Percentiles rank a stretch among this genome's conserved stretches.
Conservation (phyloP, 2,113 vertebrate species). For the Coreoperca whiteheadi region DNA sequence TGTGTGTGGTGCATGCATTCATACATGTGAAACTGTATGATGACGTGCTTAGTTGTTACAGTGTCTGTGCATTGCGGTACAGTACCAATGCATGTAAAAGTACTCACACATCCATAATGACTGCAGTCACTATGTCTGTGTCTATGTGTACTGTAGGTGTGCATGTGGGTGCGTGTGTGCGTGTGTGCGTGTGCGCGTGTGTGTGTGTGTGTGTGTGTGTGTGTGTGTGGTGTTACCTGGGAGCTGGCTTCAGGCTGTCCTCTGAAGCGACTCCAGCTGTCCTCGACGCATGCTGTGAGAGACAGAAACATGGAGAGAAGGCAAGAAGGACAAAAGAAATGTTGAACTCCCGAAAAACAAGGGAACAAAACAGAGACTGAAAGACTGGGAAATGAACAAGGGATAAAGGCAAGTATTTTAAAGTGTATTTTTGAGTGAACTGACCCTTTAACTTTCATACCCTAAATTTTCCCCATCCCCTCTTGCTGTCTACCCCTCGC, state of each 20-base stretch:
- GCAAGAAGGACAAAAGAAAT: background rate
- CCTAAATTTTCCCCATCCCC: background rate
- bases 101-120: background rate
- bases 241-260: slow-evolving; percentile 45
- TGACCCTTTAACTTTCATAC: slow-evolving; percentile 16
- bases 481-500: background rate
- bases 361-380: background rate
- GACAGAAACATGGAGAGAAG: slow-evolving; percentile 15
- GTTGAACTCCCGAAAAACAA: background rate
- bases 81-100: background rate
- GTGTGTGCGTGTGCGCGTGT: slow-evolving; percentile 24
- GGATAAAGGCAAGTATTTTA: background rate
- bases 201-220: slow-evolving; percentile 34
- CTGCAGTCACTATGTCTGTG: slow-evolving; percentile 14
- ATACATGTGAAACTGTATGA: background rate
- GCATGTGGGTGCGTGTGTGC: background rate
- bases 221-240: slow-evolving; percentile 32
- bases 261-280: slow-evolving; percentile 34
- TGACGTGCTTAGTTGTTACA: background rate
- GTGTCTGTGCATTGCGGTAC: background rate
- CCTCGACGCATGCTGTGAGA: slow-evolving; percentile 18
- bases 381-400: background rate
- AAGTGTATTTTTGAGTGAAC: background rate
- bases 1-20: background rate
- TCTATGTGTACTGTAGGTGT: slow-evolving; percentile 1